Evolutionary conservation across 2,797 vertebrate genomes (phyloP), one percentile per base, ranked within the genome.

Genomic region (Syncerus caffer): DNA sequence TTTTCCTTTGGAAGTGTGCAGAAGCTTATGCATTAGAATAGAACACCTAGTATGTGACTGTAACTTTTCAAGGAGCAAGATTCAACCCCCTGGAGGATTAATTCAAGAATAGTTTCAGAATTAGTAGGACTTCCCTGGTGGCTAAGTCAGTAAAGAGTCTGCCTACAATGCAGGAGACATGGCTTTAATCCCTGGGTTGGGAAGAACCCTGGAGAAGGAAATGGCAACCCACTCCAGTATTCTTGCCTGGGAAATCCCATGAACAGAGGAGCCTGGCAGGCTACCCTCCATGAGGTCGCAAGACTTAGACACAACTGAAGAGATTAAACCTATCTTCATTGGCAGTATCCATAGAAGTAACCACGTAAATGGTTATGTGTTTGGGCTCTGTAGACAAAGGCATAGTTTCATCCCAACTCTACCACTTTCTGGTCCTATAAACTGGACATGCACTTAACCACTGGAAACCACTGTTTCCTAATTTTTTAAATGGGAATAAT

Each of bases 61-160:
- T n/a, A 11, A 19, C 21, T 98, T 96, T 76, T 55, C 27, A 85
- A 83, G 47, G 50, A 89, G 7, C 2, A 90, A 47, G 42, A 57
- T 71, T 85, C 21, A 93, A 53, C 5, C 60, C 21, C 21, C 16
- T 50, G 6, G 45, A 92, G 58, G 16, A 38, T 13, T 85, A 55
- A 60, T 38, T 85, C 23, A 15, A 93, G 62, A 95, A 51, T 53
- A 38, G 27, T 58, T 95, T 97, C 53, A 78, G 84, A 95, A 89
- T 71, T 71, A 38, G 67, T 71, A 38, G 34, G 67, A 13, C 67
- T 71, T 38, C 34, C 67, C 19, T 38, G 67, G 19, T 38, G 34
- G 34, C 67, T 71, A 38, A 71, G 10, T 38, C 34, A 71, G 67
- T 38, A 71, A 38, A 71, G 34, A 23, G 34, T 71, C 19, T 71